Evolutionary conservation across 2,888 invertebrate genomes (phyloP).

Genomic region (Mayetiola destructor): DNA sequence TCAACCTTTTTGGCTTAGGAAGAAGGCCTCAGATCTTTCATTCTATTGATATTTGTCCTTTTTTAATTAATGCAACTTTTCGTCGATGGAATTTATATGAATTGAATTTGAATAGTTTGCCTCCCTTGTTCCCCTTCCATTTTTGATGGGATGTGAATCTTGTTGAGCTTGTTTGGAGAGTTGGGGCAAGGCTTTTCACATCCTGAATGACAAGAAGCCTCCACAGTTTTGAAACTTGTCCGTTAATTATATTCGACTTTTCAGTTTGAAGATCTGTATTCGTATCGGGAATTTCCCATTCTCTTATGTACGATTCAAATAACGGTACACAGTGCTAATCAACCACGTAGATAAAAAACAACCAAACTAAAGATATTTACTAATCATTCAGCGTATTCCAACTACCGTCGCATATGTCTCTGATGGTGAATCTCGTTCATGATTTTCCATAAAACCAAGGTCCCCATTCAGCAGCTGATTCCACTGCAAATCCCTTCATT

Average conservation of each 20-base stretch:
- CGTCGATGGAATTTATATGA: background rate
- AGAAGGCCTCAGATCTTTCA: no score
- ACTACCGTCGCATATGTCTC: background rate
- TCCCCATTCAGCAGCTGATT: background rate
- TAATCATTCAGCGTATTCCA: background rate
- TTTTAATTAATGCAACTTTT: conserved; percentile 2
- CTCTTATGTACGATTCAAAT: background rate
- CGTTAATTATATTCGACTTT: conserved; percentile 10
- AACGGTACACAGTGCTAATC: background rate
- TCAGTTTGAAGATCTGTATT: background rate
- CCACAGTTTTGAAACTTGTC: background rate
- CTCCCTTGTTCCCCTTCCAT: no score
- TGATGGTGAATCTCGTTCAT: background rate
- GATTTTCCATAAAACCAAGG: no score
- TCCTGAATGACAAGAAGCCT: background rate
- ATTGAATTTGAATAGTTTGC: background rate
- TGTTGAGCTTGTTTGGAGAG: no score
- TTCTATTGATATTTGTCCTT: conserved; percentile 6
- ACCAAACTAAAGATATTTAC: conserved; percentile 2
- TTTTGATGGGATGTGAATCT: no score
- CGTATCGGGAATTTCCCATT: no score
- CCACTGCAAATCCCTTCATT: background rate
- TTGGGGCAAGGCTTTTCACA: no score
- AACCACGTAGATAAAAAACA: no score
- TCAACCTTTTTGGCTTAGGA: no score